These are phyloP conservation scores for Callyntrura sp. DNA, from an alignment of 2,888 invertebrate genomes.

Conservation along the genomic window DNA sequence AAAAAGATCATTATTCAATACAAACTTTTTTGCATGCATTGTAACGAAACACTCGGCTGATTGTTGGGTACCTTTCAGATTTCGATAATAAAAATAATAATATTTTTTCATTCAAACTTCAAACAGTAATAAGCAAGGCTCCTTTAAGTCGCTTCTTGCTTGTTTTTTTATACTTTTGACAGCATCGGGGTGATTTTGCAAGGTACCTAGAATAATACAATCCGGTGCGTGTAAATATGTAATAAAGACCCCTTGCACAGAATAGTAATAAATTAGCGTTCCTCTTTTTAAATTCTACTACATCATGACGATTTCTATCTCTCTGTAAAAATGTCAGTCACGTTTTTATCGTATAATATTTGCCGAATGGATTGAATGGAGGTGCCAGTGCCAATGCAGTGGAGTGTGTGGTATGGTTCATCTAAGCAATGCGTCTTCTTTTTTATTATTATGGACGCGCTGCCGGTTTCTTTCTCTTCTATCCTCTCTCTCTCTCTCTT, in stretches of 20 bases:
- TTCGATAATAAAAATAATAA: slow-evolving; percentile 32
- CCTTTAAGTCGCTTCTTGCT: slow-evolving; percentile 72
- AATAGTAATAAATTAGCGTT: slow-evolving; percentile 72
- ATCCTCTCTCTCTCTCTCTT: too few species aligned
- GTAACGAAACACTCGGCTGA: slow-evolving; percentile 42
- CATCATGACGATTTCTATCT: slow-evolving; percentile 66
- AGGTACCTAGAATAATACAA: slow-evolving; percentile 73
- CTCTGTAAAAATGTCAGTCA: slow-evolving; percentile 76
- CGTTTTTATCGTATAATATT: slow-evolving; percentile 66
- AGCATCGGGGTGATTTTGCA: slow-evolving; percentile 69
- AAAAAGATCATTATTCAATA: slow-evolving; percentile 60
- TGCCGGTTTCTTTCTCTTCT: slow-evolving; percentile 60
- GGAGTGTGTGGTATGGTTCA: slow-evolving; percentile 10
- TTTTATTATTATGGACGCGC: slow-evolving; percentile 30
- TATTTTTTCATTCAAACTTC: slow-evolving; percentile 65
- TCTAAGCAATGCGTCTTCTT: too few species aligned
- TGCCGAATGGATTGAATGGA: slow-evolving; percentile 46
- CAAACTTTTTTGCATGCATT: slow-evolving; percentile 41
- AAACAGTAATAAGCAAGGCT: slow-evolving; percentile 65
- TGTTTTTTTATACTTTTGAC: slow-evolving; percentile 55
- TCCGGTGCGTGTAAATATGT: slow-evolving; percentile 65
- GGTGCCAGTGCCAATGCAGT: slow-evolving; percentile 33
- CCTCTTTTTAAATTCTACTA: slow-evolving; percentile 63
- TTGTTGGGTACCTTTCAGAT: slow-evolving; percentile 66
- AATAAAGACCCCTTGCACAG: slow-evolving; percentile 73